phyloP scores from a whole-genome alignment of 2,888 invertebrate species.

The Cheilosia impressa region DNA sequence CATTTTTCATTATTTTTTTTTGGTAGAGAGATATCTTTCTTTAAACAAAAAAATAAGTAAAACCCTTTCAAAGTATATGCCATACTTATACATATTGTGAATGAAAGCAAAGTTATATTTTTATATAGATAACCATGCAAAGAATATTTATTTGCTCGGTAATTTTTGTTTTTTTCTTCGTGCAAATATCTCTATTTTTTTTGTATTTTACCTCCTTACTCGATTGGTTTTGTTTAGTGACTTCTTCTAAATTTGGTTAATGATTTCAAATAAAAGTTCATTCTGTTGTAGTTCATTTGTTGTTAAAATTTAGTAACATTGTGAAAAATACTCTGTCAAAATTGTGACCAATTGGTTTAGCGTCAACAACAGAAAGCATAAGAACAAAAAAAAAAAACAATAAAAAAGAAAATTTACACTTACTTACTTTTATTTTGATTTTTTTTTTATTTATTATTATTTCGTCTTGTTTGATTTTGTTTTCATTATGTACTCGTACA shows the following conservation, averaged over 20 bases:
- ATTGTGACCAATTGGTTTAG: constrained; percentile 29
- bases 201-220: constrained; percentile 4
- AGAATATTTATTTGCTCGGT: constrained; percentile 16
- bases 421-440: constrained; percentile 1
- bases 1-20: constrained; percentile 61
- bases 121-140: constrained; percentile 6
- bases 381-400: neutral
- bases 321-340: constrained; percentile 4
- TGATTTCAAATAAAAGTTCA: no score
- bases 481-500: constrained; percentile 14
- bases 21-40: constrained; percentile 53
- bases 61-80: constrained; percentile 67
- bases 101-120: constrained; percentile 73
- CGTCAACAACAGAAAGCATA: constrained; percentile 44
- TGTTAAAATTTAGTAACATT: neutral
- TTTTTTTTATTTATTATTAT: neutral
- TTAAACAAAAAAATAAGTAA: constrained; percentile 38
- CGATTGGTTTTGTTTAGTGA: constrained; percentile 6
- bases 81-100: constrained; percentile 60
- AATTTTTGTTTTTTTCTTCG: neutral
- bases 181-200: constrained; percentile 2
- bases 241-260: constrained; percentile 1
- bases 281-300: neutral
- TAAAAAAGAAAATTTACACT: constrained; percentile 10
- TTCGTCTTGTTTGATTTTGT: constrained; percentile 12